Evolutionary conservation across 2,113 vertebrate species (phyloP).

Genomic region (Baryphthengus martii): DNA sequence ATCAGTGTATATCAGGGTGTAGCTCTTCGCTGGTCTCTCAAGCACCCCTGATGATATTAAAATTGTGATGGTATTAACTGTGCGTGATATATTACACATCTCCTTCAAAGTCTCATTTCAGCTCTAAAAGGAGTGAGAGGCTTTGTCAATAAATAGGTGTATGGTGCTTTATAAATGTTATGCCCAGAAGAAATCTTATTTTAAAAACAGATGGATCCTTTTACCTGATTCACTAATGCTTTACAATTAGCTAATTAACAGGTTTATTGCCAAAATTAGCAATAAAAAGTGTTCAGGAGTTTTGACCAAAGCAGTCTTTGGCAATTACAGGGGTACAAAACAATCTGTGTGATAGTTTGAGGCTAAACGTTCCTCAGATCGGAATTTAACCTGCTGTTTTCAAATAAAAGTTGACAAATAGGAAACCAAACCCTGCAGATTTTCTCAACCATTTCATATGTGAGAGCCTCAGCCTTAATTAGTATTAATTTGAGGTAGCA

Average conservation of each 20-base stretch:
- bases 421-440: conserved; percentile 70
- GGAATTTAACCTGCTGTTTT: conserved; percentile 77
- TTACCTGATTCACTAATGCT: conserved; percentile 79
- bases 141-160: conserved; percentile 33
- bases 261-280: conserved; percentile 82
- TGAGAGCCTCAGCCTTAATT: conserved; percentile 67
- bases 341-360: conserved; percentile 76
- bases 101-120: conserved; percentile 28
- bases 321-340: conserved; percentile 74
- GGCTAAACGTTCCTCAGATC: conserved; percentile 73
- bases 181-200: conserved; percentile 76
- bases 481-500: conserved; percentile 74
- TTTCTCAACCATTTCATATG: conserved; percentile 64
- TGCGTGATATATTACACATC: not conserved
- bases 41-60: not conserved
- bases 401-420: conserved; percentile 80
- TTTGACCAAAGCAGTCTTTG: conserved; percentile 76
- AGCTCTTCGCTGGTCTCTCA: not conserved
- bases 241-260: conserved; percentile 82
- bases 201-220: conserved; percentile 80
- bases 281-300: conserved; percentile 78
- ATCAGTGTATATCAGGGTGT: not conserved
- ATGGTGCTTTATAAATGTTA: conserved; percentile 61
- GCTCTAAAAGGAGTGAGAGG: not conserved
- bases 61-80: not conserved